Percentiles rank a stretch among this genome's conserved stretches.
Evolutionary conservation across 2,888 invertebrate genomes (phyloP).

Genomic region (Plagodis dolabraria): DNA sequence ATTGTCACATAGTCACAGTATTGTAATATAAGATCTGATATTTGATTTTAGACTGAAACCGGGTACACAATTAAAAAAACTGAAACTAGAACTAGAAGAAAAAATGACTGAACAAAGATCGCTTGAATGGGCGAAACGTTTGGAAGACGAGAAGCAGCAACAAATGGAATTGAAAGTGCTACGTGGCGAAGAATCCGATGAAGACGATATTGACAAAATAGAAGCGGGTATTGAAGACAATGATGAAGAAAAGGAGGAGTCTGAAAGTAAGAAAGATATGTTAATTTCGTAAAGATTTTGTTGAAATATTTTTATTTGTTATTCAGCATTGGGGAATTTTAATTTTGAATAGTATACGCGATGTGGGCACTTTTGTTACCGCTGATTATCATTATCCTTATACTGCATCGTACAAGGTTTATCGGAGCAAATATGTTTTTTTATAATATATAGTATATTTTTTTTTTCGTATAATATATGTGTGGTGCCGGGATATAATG

Average conservation of each 20-base stretch:
- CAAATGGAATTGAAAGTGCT: slow-evolving; percentile 69
- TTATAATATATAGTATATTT: no score
- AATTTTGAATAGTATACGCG: no score
- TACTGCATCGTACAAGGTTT: no score
- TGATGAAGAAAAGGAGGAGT: slow-evolving; percentile 53
- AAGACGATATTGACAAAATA: slow-evolving; percentile 71
- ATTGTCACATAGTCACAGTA: slow-evolving; percentile 6
- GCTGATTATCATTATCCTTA: no score
- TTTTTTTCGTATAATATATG: no score
- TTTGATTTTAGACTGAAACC: slow-evolving; percentile 79
- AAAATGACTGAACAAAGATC: slow-evolving; percentile 89
- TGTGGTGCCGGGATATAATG: no score
- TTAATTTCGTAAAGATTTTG: no score
- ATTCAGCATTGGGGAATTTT: no score
- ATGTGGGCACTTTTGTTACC: no score
- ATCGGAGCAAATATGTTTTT: no score
- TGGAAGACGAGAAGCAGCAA: slow-evolving; percentile 77
- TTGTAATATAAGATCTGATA: not conserved
- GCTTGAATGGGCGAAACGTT: slow-evolving; percentile 88
- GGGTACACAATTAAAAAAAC: slow-evolving; percentile 88
- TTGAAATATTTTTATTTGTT: no score
- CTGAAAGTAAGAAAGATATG: slow-evolving; percentile 13
- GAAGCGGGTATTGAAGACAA: slow-evolving; percentile 67
- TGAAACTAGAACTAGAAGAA: slow-evolving; percentile 89
- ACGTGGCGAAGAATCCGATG: slow-evolving; percentile 62